Base-by-base conservation (phyloP, 2,797 vertebrate species). In the Pampus argenteus region DNA sequence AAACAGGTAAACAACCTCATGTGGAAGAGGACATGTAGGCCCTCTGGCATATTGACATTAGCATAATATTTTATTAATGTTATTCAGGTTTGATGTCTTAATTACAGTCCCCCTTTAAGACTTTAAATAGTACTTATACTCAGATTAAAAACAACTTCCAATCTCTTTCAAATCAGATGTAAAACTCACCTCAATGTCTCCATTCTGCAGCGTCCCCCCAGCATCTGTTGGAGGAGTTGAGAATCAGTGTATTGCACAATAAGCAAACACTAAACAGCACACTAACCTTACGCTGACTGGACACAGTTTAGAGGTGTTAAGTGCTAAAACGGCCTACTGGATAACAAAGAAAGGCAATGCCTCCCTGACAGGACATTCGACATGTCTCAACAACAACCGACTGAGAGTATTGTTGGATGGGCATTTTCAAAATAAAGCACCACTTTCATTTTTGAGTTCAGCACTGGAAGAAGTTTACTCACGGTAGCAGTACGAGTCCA, bases 401-500 rank as follows among this genome's bases (percentile, higher is more conserved):
- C 47, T 9, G 6, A 48, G 10, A n/a, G 38, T 9, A 2, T 29
- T 50, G 6, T 51, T 51, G 44, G 2, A 49, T 14, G 9, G 36
- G 2, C 23, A 47, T 3, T 65, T 61, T 9, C 3, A 56, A 49
- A 68, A 26, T 14, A 56, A 71, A 36, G 11, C 17, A 15, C n/a
- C 7, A 17, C n/a, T 40, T 49, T 31, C 18, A 31, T 2, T 40
- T 72, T 44, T 23, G 3, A 58, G 9, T 48, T 36, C 36, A 36
- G 11, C 13, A 45, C 15, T 15, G 31, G 4, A 65, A 42, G 15
- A 70, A 14, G 5, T 7, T 6, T 49, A 93, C 97, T 98, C 91
- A 99, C 97, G 97, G 81, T 99, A 97, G 84, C 98, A 99, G 71
- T 95, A 96, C 49, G 92, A 94, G 71, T 99, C 98, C 88, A 99